A percentile compares a stretch with the other conserved stretches of the same genome.
phyloP scores from a whole-genome alignment of 1,140 invertebrate species.

The Lucilia sericata region DNA sequence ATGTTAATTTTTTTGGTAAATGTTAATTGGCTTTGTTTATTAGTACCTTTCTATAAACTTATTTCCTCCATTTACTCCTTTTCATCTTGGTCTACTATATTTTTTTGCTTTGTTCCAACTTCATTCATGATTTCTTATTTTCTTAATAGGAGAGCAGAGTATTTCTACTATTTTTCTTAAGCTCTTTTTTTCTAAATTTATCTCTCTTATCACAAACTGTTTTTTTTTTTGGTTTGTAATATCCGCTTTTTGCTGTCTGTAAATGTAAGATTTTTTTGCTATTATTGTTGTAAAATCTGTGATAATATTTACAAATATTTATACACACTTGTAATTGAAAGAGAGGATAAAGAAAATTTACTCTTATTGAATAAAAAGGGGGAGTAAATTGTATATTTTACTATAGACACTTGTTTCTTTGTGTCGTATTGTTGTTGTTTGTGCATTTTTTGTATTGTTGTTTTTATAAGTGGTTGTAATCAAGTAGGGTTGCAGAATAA shows the following conservation, averaged over 20 bases:
- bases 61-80: not conserved
- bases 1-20: no score
- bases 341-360: not conserved
- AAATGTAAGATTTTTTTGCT: not conserved
- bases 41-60: no score
- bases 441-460: not conserved
- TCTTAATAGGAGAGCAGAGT: not conserved
- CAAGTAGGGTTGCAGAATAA: not conserved
- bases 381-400: not conserved
- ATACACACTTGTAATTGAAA: not conserved
- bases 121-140: not conserved
- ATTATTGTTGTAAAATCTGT: not conserved
- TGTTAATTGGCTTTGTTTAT: not conserved
- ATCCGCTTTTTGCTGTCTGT: not conserved
- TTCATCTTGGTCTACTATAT: not conserved
- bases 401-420: constrained; percentile 24
- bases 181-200: not conserved
- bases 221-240: not conserved
- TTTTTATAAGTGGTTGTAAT: constrained; percentile 1
- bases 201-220: no score
- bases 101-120: not conserved
- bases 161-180: not conserved
- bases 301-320: constrained; percentile 12
- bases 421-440: not conserved
- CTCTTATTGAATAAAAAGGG: not conserved